phyloP scores from a whole-genome alignment of 2,113 vertebrate genomes.

The Ophthalmolycus amberensis region DNA sequence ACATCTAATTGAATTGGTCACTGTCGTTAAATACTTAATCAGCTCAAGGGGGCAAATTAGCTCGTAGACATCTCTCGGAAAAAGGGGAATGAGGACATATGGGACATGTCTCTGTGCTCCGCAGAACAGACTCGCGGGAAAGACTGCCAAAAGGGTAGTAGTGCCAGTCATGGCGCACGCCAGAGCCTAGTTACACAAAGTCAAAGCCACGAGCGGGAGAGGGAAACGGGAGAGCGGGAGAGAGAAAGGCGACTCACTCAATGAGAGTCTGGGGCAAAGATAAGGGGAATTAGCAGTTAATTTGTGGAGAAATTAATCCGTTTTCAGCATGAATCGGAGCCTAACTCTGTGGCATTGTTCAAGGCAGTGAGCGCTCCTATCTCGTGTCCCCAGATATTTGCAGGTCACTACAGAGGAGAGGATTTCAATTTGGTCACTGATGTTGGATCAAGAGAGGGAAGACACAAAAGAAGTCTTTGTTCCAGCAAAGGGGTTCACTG shows the following conservation, averaged over 20 bases:
- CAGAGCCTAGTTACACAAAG: conserved; percentile 46
- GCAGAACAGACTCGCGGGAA: conserved; percentile 46
- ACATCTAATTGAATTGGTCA: conserved; percentile 59
- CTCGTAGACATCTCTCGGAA: conserved; percentile 37
- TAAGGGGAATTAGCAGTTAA: conserved; percentile 83
- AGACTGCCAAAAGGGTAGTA: conserved; percentile 19
- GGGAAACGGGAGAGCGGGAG: conserved; percentile 27
- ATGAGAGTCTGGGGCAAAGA: conserved; percentile 78
- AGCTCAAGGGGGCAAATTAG: conserved; percentile 55
- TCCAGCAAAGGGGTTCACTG: conserved; percentile 54
- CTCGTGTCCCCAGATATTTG: conserved; percentile 80
- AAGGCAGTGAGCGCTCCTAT: conserved; percentile 70
- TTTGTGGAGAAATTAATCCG: conserved; percentile 82
- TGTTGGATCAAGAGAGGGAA: conserved; percentile 63
- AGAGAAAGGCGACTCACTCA: conserved; percentile 60
- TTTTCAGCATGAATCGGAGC: conserved; percentile 74
- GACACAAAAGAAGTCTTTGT: conserved; percentile 73
- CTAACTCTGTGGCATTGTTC: conserved; percentile 73
- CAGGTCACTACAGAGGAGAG: conserved; percentile 78
- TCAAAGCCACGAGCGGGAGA: conserved; percentile 36
- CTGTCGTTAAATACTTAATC: conserved; percentile 58
- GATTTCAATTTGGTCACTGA: conserved; percentile 80
- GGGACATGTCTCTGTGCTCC: conserved; percentile 51
- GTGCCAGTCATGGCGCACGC: conserved; percentile 39
- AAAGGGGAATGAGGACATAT: conserved; percentile 53